Evolutionary conservation across 2,888 invertebrate genomes (phyloP).

Genomic region (Volucella bombylans): DNA sequence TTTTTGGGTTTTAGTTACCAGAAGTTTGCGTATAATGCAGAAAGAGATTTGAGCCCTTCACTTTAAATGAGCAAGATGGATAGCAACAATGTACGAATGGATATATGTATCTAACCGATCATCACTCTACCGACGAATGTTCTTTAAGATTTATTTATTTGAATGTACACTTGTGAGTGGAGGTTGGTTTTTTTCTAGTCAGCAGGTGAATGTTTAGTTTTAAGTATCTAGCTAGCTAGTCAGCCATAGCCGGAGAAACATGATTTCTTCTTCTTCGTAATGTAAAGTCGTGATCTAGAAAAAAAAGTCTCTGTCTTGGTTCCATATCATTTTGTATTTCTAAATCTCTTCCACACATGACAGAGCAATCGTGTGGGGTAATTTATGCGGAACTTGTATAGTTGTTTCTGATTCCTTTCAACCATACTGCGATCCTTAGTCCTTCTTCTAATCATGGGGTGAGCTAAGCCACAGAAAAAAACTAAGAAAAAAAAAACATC

Average conservation of each 20-base stretch:
- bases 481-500: not conserved
- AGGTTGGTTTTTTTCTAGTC: not conserved
- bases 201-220: not conserved
- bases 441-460: slow-evolving; percentile 65
- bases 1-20: no score
- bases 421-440: slow-evolving; percentile 51
- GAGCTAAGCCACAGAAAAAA: slow-evolving; percentile 8
- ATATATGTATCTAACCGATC: no score
- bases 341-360: slow-evolving; percentile 67
- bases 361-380: slow-evolving; percentile 73
- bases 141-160: no score
- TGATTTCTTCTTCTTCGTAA: slow-evolving; percentile 34
- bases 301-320: slow-evolving; percentile 31
- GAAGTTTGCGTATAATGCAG: no score
- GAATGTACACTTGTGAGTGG: no score
- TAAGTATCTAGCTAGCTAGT: slow-evolving; percentile 36
- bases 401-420: slow-evolving; percentile 37
- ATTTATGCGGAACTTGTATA: slow-evolving; percentile 69
- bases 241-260: slow-evolving; percentile 62
- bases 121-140: no score
- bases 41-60: no score
- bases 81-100: no score
- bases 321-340: slow-evolving; percentile 65
- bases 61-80: no score
- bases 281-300: slow-evolving; percentile 64